Percentiles rank a stretch among this genome's conserved stretches.
phyloP scores from a whole-genome alignment of 2,888 invertebrate species.

The Aplocera efformata region DNA sequence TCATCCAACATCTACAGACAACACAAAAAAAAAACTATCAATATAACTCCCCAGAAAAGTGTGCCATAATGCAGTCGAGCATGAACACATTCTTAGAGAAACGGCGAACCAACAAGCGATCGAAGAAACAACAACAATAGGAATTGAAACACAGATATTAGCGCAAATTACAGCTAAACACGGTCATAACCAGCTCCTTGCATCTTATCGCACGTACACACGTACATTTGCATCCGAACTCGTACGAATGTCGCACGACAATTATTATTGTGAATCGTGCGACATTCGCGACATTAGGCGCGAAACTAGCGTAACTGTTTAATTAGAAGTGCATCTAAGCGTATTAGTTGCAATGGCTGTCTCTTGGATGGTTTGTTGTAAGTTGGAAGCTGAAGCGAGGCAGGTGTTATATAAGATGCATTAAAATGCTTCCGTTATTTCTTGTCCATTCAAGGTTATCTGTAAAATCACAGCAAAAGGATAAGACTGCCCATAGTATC shows the following conservation, averaged over 20 bases:
- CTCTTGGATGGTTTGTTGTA: constrained; percentile 28
- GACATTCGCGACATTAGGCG: constrained; percentile 45
- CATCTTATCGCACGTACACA: constrained; percentile 18
- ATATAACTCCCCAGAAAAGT: too few species aligned
- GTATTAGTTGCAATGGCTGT: constrained; percentile 50
- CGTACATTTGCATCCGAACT: constrained; percentile 9
- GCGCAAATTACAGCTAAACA: constrained; percentile 17
- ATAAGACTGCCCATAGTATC: too few species aligned
- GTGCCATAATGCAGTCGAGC: too few species aligned
- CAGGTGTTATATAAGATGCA: constrained; percentile 2
- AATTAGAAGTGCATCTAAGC: constrained; percentile 67
- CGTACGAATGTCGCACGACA: background rate
- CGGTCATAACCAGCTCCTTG: constrained; percentile 13
- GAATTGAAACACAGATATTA: constrained; percentile 11
- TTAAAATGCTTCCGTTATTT: too few species aligned
- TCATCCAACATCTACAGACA: too few species aligned
- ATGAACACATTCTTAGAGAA: too few species aligned
- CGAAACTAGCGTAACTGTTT: constrained; percentile 70
- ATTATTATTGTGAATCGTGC: constrained; percentile 27
- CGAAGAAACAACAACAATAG: constrained; percentile 17
- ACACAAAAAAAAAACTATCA: too few species aligned
- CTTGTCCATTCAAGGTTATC: too few species aligned
- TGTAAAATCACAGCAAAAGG: too few species aligned
- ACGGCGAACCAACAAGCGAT: constrained; percentile 1
- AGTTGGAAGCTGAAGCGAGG: constrained; percentile 12